Conservation (phyloP, 2,797 vertebrate species). For the Gallirallus australis region DNA sequence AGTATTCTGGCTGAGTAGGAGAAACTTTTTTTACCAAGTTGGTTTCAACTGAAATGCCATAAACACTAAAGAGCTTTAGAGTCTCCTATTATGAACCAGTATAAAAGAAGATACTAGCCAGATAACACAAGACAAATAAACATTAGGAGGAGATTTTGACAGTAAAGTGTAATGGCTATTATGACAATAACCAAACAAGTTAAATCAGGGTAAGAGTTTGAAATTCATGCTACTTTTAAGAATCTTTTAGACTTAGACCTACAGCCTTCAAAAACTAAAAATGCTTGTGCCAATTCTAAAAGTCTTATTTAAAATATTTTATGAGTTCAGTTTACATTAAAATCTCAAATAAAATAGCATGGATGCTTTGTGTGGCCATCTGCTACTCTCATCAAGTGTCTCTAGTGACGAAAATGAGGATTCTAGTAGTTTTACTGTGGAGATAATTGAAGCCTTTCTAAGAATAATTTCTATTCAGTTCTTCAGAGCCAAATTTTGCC, state of each 20-base stretch:
- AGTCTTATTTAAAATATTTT: conserved; percentile 73
- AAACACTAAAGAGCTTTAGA: background rate
- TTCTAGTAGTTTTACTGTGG: conserved; percentile 71
- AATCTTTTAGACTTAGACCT: background rate
- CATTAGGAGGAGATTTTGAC: background rate
- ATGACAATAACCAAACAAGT: background rate
- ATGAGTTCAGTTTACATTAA: conserved; percentile 75
- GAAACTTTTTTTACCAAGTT: background rate
- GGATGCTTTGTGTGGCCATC: conserved; percentile 77
- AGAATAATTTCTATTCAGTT: conserved; percentile 79
- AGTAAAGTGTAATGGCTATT: background rate
- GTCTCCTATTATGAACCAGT: background rate
- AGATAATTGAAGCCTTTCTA: conserved; percentile 79
- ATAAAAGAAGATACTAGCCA: background rate
- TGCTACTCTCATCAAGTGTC: conserved; percentile 75
- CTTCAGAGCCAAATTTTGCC: conserved; percentile 75
- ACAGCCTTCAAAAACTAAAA: conserved; percentile 19
- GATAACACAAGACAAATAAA: background rate
- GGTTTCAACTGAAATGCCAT: background rate
- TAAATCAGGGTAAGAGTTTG: background rate
- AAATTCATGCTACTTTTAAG: conserved; percentile 15
- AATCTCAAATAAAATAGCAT: conserved; percentile 78
- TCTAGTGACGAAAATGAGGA: conserved; percentile 75
- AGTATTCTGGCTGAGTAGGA: background rate
- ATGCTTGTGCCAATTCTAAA: conserved; percentile 47